phyloP scores from a whole-genome alignment of 2,797 vertebrate species.

The Columba guinea region DNA sequence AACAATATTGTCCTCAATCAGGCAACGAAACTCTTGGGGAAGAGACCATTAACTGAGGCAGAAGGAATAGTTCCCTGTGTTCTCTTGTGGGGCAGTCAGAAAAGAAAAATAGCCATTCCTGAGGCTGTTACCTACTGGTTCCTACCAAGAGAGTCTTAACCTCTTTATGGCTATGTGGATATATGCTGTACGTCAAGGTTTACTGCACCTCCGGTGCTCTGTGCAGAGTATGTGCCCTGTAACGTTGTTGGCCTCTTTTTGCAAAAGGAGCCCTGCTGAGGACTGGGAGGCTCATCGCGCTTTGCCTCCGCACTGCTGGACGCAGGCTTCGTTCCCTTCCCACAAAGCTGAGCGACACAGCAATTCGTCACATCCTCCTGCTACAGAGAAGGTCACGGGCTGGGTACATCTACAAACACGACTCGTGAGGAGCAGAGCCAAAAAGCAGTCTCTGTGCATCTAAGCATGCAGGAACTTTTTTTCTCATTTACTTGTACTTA shows the following conservation, averaged over 20 bases:
- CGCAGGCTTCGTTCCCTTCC: fast-evolving
- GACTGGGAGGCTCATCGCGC: not conserved
- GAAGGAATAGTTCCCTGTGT: slow-evolving; percentile 12
- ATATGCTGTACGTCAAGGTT: not conserved
- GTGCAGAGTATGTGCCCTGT: not conserved
- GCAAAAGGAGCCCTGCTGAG: not conserved
- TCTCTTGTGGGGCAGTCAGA: slow-evolving; percentile 34
- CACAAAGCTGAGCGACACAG: not conserved
- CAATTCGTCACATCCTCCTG: not conserved
- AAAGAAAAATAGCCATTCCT: slow-evolving; percentile 56
- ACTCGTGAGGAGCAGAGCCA: not conserved
- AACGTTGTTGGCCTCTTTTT: not conserved
- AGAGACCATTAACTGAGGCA: slow-evolving; percentile 42
- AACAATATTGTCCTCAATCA: slow-evolving; percentile 1
- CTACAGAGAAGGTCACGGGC: not conserved
- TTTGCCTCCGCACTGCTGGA: not conserved
- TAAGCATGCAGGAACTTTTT: not conserved
- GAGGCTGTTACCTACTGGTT: slow-evolving; percentile 18
- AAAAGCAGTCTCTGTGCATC: not conserved
- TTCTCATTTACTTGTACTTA: not conserved
- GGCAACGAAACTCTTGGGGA: not conserved
- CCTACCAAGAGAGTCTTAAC: slow-evolving; percentile 58
- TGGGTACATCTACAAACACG: not conserved
- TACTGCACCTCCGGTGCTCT: not conserved
- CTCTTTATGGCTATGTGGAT: slow-evolving; percentile 28